Base-by-base conservation (phyloP, 2,797 vertebrate genomes). In the Lacerta bilineata region DNA sequence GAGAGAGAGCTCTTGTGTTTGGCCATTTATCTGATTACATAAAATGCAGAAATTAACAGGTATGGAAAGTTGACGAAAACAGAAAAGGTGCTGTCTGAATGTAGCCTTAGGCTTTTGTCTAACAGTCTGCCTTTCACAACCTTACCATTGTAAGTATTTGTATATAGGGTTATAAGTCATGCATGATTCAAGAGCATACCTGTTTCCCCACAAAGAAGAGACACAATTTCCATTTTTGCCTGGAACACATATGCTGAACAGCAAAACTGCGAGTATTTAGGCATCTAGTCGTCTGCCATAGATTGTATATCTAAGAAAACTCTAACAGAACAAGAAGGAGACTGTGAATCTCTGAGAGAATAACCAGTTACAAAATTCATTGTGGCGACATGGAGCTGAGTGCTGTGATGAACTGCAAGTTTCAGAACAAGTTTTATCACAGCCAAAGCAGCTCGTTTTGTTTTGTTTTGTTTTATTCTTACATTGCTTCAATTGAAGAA, bases 401-500 rank as follows among this genome's bases (percentile, higher is more conserved):
- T 89, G 25, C 85, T 80, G 86, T 77, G 79, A 87, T 0, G n/a
- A 66, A 89, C 79, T 88, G 33, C 6, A 88, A 61, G 20, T 88
- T 92, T 94, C 87, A 83, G 89, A 93, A 89, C 27, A 90, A 25
- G 41, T 6, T 72, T 92, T 93, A 94, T 88, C 72, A 91, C 94
- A 95, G 39, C 8, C 86, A 93, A 76, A 92, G 29, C 46, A 93
- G 87, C 92, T 91, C 91, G 89, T 90, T 94, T 85, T 3, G 89
- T 95, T 94, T 90, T 91, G 43, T 15, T 94, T 85, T 3, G 90
- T 95, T 94, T 85, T 3, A 90, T 95, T 94, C 89, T 92, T 43
- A 91, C 91, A 93, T 87, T 90, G 75, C 92, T 93, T 87, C 89
- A 91, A 92, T 72, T 87, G 92, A 88, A 88, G 93, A 92, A 94